A percentile compares a stretch with the other conserved stretches of the same genome.
Conservation (phyloP, 2,888 invertebrate genomes). For the Lobophora halterata region DNA sequence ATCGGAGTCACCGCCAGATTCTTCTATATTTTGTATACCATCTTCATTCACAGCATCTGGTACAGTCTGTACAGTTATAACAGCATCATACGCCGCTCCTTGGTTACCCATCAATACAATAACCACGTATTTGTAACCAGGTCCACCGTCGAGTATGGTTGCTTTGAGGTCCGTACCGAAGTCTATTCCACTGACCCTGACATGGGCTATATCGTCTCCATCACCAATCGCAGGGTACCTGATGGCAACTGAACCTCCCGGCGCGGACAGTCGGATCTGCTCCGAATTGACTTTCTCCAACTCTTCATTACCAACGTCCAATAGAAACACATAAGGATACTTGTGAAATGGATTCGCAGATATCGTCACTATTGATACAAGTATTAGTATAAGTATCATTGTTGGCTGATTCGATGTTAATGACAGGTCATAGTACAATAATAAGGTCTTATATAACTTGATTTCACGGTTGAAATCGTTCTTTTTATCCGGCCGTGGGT, state of each 20-base stretch:
- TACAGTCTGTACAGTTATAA: conserved; percentile 62
- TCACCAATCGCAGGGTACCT: conserved; percentile 64
- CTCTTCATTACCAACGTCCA: conserved; percentile 75
- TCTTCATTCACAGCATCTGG: conserved; percentile 30
- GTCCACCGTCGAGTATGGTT: conserved; percentile 67
- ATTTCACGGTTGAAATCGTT: conserved; percentile 58
- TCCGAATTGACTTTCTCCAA: conserved; percentile 61
- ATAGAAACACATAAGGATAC: conserved; percentile 66
- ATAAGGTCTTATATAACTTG: conserved; percentile 65
- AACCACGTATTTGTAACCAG: conserved; percentile 69
- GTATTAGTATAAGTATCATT: conserved; percentile 55
- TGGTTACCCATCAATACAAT: conserved; percentile 63
- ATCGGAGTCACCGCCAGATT: conserved; percentile 13
- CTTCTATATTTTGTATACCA: conserved; percentile 24
- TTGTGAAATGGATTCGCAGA: conserved; percentile 64
- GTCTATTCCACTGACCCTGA: conserved; percentile 70
- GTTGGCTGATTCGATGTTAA: conserved; percentile 31
- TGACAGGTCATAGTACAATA: conserved; percentile 60
- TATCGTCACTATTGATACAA: conserved; percentile 41
- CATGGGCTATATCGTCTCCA: conserved; percentile 62
- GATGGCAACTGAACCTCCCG: conserved; percentile 68
- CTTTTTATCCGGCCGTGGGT: conserved; percentile 66
- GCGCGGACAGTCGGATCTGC: conserved; percentile 62
- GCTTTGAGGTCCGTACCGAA: conserved; percentile 70
- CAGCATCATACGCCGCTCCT: conserved; percentile 60